Percentiles rank a stretch among this genome's conserved stretches.
phyloP scores from a whole-genome alignment of 2,888 invertebrate genomes.

The Brassicogethes aeneus region DNA sequence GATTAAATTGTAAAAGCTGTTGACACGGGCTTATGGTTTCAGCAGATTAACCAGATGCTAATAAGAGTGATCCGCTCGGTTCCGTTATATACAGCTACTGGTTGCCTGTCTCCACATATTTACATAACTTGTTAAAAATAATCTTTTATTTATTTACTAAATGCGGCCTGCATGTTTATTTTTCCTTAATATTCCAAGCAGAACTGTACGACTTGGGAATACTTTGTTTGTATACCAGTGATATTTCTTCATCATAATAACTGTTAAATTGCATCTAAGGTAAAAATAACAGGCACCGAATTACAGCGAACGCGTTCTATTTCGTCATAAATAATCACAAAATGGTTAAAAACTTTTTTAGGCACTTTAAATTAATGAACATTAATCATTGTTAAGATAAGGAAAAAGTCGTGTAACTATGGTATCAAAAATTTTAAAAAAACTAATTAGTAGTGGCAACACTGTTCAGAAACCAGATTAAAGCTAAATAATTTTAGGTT shows the following conservation, averaged over 20 bases:
- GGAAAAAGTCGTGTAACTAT: no score
- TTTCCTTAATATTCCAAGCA: conserved; percentile 1
- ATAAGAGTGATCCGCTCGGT: background rate
- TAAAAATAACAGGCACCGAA: no score
- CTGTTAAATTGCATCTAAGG: background rate
- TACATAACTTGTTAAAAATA: conserved; percentile 1
- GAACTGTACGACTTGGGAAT: background rate
- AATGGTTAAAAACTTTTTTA: no score
- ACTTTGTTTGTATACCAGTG: background rate
- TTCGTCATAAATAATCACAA: no score
- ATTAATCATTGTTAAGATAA: no score
- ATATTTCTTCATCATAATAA: background rate
- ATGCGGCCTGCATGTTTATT: background rate
- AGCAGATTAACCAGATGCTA: background rate
- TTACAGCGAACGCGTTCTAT: no score
- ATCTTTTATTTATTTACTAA: background rate
- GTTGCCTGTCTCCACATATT: background rate
- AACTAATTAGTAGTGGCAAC: no score
- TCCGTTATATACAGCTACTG: background rate
- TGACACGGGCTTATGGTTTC: background rate
- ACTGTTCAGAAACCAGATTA: no score
- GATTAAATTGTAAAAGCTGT: background rate
- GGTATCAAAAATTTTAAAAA: no score
- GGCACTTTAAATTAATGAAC: no score
- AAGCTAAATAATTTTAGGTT: no score